Conservation (phyloP, 2,797 vertebrate genomes). For the Melanotaenia parkinsoni region DNA sequence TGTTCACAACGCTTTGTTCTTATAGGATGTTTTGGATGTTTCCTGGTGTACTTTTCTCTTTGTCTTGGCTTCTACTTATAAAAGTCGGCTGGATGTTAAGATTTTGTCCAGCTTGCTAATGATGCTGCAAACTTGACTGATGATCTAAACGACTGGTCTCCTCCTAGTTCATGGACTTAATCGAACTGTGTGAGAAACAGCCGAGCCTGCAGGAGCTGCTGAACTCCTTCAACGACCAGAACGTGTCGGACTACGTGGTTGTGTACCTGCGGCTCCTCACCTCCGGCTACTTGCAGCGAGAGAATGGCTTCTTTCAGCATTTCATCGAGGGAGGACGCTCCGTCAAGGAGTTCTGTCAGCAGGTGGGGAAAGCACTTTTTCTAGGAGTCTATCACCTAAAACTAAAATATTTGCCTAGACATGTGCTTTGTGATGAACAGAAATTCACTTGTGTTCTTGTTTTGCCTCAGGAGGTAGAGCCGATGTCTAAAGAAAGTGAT, state of each 20-base stretch:
- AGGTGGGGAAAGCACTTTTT: conserved; percentile 75
- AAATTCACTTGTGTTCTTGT: background rate
- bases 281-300: conserved; percentile 93
- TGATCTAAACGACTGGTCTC: background rate
- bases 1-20: background rate
- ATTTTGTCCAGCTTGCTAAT: background rate
- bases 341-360: conserved; percentile 96
- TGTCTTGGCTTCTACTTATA: too few relatives aligned
- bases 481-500: conserved; percentile 97
- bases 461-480: conserved; percentile 90
- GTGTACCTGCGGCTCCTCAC: conserved; percentile 95
- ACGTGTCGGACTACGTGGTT: conserved; percentile 93
- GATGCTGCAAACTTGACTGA: background rate
- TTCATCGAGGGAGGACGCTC: conserved; percentile 96
- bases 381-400: too few relatives aligned
- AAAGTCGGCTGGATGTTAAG: background rate
- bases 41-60: too few relatives aligned
- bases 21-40: background rate
- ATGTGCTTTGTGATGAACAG: background rate
- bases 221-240: conserved; percentile 93
- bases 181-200: conserved; percentile 92
- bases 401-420: background rate
- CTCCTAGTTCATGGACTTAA: conserved; percentile 94
- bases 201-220: conserved; percentile 88
- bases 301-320: conserved; percentile 89